A percentile compares a stretch with the other conserved stretches of the same genome.
Evolutionary conservation across 2,797 vertebrate species (phyloP).

Genomic region (Sciurus vulgaris): DNA sequence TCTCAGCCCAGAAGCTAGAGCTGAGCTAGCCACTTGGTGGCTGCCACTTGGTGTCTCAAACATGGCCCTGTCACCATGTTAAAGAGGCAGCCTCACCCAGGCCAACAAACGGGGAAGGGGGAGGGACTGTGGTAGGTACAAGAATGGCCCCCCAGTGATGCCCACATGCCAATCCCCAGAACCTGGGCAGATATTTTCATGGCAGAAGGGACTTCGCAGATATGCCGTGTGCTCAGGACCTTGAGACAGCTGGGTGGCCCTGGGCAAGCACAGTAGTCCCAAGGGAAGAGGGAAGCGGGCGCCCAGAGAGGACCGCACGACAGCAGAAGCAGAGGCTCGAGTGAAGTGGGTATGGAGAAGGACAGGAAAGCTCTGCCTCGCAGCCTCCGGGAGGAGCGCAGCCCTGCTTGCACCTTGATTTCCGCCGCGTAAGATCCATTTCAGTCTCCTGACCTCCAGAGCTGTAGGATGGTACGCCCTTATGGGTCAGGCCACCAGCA

Average conservation of each 20-base stretch:
- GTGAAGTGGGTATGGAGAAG: not conserved
- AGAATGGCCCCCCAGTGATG: not conserved
- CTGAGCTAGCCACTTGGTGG: too few relatives aligned
- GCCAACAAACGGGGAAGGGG: not conserved
- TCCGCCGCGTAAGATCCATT: too few relatives aligned
- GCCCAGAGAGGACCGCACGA: not conserved
- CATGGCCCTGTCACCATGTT: not conserved
- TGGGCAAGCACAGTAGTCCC: rapidly evolving
- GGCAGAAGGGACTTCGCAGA: not conserved
- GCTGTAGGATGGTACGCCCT: not conserved
- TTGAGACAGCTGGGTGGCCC: not conserved
- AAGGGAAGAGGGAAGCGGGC: not conserved
- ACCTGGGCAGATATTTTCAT: not conserved
- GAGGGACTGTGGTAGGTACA: not conserved
- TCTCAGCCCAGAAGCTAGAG: not conserved
- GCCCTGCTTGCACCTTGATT: not conserved
- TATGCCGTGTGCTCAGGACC: not conserved
- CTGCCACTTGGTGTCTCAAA: not conserved
- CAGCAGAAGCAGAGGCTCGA: not conserved
- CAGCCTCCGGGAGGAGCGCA: not conserved
- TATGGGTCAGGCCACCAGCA: not conserved
- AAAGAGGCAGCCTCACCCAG: not conserved
- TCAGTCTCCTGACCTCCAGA: not conserved
- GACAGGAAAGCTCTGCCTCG: not conserved
- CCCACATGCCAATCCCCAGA: not conserved